phyloP scores from a whole-genome alignment of 1,140 invertebrate species.

The Aradophagus sp. region DNA sequence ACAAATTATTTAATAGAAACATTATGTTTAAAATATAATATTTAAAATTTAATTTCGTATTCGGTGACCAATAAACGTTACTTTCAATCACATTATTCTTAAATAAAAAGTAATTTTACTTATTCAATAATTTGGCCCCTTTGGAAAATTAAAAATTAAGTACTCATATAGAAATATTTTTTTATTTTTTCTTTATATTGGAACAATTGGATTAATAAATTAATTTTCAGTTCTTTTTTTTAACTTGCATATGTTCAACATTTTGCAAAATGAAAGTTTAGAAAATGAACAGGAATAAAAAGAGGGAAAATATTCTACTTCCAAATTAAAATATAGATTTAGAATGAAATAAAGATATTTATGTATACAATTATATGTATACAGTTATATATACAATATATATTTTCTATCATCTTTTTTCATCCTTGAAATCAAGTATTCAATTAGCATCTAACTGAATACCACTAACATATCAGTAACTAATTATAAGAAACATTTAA shows the following conservation, averaged over 20 bases:
- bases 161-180: too few species aligned
- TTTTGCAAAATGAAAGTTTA: neutral
- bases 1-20: too few species aligned
- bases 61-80: too few species aligned
- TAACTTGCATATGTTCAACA: neutral
- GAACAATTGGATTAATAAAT: too few species aligned
- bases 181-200: too few species aligned
- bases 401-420: slow-evolving; percentile 40
- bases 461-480: slow-evolving; percentile 38
- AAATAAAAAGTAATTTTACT: too few species aligned
- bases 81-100: too few species aligned
- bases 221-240: neutral
- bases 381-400: slow-evolving; percentile 26
- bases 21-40: too few species aligned
- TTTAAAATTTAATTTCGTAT: too few species aligned
- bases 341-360: slow-evolving; percentile 34
- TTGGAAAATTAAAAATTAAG: too few species aligned
- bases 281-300: neutral
- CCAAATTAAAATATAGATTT: slow-evolving; percentile 17
- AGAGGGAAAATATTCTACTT: slow-evolving; percentile 21
- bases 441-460: slow-evolving; percentile 30
- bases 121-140: too few species aligned
- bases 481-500: slow-evolving; percentile 20
- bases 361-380: slow-evolving; percentile 26
- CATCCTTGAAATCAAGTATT: slow-evolving; percentile 21